Base-by-base conservation (phyloP, 2,113 vertebrate species). In the Eulacestoma nigropectus region DNA sequence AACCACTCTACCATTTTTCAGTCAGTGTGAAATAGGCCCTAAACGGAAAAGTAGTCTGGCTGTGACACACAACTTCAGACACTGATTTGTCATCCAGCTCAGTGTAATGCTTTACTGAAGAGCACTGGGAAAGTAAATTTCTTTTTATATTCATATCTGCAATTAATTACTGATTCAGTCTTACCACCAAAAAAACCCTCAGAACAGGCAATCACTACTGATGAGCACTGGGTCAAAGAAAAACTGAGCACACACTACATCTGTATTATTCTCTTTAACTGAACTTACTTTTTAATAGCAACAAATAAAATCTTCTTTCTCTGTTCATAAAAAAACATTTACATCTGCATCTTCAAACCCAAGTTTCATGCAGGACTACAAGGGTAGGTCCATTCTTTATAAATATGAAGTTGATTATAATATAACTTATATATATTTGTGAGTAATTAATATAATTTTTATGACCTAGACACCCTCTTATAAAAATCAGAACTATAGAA, bases 101-200 rank as follows among this genome's bases (percentile, higher is more conserved):
- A 91, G 79, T 19, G 23, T 95, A 85, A 83, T 63, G 35, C 82
- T 96, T 86, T 93, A 57, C 56, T 69, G 42, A 88, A 74, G 83
- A 96, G 80, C 92, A 79, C 42, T 33, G 60, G 94, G 85, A 82
- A 55, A 80, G 47, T 63, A 90, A 96, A 93, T 97, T 96, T 97
- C 92, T 95, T 95, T 96, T 72, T 82, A 72, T 85, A 95, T 95
- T 92, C 94, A 75, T 95, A 94, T 91, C 72, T 80, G 86, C 60
- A 97, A 97, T 97, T 97, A 98, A 92, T 92, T 96, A 67, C 78
- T 89, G 55, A 95, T 97, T 96, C 81, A 68, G 62, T 83, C 80
- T 95, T 59, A 57, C 35, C 35, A 83, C 82, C 33, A 33, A 68
- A 44, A 92, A 59, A 82, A 92, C 17, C 6, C 13, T 29, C 32